Evolutionary conservation across 2,113 vertebrate genomes (phyloP).

Genomic region (Patagioenas fasciata): DNA sequence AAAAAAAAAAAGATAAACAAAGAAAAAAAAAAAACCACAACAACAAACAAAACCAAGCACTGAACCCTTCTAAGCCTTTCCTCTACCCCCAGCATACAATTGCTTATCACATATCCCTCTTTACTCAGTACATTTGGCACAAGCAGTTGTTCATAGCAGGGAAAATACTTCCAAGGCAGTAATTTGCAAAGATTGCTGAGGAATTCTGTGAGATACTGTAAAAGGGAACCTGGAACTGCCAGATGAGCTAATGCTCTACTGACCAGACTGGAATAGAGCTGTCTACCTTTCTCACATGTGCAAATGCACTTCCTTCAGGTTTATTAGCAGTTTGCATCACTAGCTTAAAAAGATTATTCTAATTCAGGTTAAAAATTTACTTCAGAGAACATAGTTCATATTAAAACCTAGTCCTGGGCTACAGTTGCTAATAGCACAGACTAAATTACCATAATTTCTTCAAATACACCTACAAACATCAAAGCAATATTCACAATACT

Average conservation of each 20-base stretch:
- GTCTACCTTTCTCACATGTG: neutral
- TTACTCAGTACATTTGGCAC: neutral
- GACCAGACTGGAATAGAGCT: neutral
- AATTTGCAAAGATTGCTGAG: neutral
- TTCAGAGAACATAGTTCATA: neutral
- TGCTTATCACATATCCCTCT: slow-evolving; percentile 2
- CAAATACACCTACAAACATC: neutral
- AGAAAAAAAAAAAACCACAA: no score
- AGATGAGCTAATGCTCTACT: neutral
- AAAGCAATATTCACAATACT: neutral
- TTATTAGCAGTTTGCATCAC: neutral
- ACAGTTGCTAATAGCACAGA: neutral
- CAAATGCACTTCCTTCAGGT: neutral
- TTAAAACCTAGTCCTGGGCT: neutral
- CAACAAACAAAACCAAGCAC: no score
- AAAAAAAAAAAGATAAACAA: no score
- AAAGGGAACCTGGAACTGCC: neutral
- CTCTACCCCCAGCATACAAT: neutral
- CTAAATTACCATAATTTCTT: neutral
- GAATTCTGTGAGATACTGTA: neutral
- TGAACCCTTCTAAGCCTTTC: no score
- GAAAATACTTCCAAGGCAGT: neutral
- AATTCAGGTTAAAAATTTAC: neutral
- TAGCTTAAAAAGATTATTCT: neutral
- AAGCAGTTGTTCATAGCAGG: neutral